Conservation (phyloP, 2,888 invertebrate genomes). For the Adelognathus sp. region DNA sequence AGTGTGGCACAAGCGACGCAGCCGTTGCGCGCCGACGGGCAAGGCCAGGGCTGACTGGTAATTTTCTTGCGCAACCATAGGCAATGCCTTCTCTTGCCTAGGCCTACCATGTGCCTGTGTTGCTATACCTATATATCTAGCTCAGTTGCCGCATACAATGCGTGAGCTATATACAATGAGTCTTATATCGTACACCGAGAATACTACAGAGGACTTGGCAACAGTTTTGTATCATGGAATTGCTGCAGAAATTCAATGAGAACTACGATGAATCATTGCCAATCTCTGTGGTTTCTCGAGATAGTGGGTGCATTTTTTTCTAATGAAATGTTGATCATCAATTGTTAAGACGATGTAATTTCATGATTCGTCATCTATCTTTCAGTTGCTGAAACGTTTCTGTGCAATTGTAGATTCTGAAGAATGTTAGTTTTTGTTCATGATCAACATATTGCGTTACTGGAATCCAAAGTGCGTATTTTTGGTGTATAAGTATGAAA, state of each 20-base stretch:
- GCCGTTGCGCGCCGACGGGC: constrained; percentile 68
- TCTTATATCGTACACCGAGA: not conserved
- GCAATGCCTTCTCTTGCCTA: constrained; percentile 24
- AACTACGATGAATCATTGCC: constrained; percentile 28
- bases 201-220: not conserved
- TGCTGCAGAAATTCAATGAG: not conserved
- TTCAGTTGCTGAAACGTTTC: too few species aligned
- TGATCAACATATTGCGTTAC: too few species aligned
- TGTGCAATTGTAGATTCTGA: too few species aligned
- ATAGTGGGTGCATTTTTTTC: not conserved
- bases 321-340: too few species aligned
- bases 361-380: too few species aligned
- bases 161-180: not conserved
- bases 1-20: constrained; percentile 46
- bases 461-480: too few species aligned
- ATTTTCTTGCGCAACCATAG: constrained; percentile 73
- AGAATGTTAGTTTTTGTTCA: too few species aligned
- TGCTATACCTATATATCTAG: constrained; percentile 9
- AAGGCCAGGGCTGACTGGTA: constrained; percentile 76
- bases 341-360: too few species aligned
- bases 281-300: not conserved
- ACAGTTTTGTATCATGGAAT: not conserved
- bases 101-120: constrained; percentile 7
- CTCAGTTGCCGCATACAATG: constrained; percentile 17
- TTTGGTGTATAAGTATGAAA: too few species aligned